Conservation (phyloP, 2,113 vertebrate genomes). For the Boulengeromyrus knoepffleri region DNA sequence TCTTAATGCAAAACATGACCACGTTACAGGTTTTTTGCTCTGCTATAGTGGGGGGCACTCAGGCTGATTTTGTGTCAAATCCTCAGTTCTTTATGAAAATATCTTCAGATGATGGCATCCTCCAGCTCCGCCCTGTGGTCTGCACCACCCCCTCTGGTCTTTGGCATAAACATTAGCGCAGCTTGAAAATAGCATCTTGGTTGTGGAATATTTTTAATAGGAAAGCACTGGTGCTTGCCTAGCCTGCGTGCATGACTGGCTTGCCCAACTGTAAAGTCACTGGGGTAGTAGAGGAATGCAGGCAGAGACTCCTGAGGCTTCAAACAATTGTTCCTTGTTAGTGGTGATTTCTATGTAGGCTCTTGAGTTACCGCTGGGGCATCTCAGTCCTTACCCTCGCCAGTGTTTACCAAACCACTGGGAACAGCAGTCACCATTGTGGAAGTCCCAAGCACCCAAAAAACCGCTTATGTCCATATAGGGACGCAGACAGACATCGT, state of each 20-base stretch:
- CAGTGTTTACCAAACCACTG: neutral
- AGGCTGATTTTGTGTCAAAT: neutral
- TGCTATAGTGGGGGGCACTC: neutral
- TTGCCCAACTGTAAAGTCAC: neutral
- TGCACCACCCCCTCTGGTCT: neutral
- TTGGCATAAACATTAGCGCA: neutral
- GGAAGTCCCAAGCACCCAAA: neutral
- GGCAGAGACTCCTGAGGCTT: neutral
- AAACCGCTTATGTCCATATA: neutral
- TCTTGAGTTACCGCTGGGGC: neutral
- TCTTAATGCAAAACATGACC: neutral
- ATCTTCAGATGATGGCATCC: neutral
- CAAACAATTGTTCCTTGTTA: conserved; percentile 12
- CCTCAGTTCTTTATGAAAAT: neutral
- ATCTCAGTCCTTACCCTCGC: neutral
- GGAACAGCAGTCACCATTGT: conserved; percentile 6
- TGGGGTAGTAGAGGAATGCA: neutral
- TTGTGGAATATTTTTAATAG: neutral
- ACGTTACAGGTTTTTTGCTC: neutral
- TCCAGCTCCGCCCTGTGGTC: neutral
- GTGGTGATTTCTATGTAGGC: neutral
- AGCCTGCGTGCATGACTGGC: neutral
- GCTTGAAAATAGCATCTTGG: too few relatives aligned
- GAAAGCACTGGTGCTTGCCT: neutral
- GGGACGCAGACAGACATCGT: neutral